These are phyloP conservation scores for Aegithalos caudatus DNA, from an alignment of 2,113 vertebrate genomes.

Conservation along the genomic window DNA sequence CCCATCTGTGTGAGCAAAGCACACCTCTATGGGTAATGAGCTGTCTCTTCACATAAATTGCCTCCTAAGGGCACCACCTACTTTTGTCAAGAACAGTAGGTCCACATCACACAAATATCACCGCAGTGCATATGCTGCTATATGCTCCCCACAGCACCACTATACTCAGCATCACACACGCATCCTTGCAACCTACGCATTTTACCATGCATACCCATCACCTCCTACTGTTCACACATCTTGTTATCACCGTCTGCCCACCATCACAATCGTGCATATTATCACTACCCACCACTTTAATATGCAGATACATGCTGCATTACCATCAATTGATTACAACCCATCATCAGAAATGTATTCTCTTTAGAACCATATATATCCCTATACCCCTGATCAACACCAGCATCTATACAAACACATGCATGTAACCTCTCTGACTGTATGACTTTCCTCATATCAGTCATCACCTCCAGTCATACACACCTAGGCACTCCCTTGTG, in stretches of 20 bases:
- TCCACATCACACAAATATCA: not conserved
- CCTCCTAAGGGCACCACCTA: not conserved
- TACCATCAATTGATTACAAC: not conserved
- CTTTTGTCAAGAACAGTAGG: not conserved
- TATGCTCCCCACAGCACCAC: not conserved
- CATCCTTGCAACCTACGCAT: not conserved
- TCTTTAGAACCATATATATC: not conserved
- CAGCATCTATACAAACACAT: not conserved
- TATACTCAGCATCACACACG: not conserved
- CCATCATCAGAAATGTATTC: not conserved
- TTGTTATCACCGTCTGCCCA: not conserved
- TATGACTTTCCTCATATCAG: not conserved
- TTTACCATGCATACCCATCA: constrained; percentile 6
- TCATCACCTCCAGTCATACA: not conserved
- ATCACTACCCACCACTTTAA: constrained; percentile 36
- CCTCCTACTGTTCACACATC: constrained; percentile 29
- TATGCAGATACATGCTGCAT: not conserved
- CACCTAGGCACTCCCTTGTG: not conserved
- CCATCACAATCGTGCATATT: not conserved
- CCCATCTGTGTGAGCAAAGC: not conserved
- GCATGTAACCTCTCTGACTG: not conserved
- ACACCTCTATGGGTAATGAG: not conserved
- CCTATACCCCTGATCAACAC: not conserved
- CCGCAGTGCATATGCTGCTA: not conserved
- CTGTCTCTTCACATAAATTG: not conserved